Conservation (phyloP, 2,888 invertebrate species). For the Macropis europaea region DNA sequence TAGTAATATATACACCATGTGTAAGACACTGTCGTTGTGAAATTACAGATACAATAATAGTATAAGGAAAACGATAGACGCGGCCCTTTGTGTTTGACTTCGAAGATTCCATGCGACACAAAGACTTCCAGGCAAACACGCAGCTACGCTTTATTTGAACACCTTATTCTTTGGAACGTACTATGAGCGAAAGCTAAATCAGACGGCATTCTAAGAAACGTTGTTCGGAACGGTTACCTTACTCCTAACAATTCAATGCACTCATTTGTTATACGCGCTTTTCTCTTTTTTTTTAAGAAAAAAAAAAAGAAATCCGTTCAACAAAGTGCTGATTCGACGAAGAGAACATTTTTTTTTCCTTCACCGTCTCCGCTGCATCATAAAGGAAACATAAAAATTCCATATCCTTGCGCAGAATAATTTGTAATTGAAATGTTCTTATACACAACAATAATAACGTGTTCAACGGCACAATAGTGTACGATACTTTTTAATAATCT, state of each 20-base stretch:
- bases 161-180: constrained; percentile 71
- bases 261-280: constrained; percentile 1
- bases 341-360: background rate
- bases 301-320: too few relatives aligned
- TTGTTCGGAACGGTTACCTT: constrained; percentile 36
- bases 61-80: constrained; percentile 35
- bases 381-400: background rate
- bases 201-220: constrained; percentile 35
- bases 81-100: constrained; percentile 35
- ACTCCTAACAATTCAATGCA: constrained; percentile 6
- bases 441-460: background rate
- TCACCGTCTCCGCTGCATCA: background rate
- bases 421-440: background rate
- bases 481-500: constrained; percentile 14
- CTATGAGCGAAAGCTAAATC: constrained; percentile 50
- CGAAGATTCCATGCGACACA: constrained; percentile 4
- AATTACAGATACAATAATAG: constrained; percentile 42
- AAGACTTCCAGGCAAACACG: constrained; percentile 37
- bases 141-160: constrained; percentile 59
- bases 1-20: constrained; percentile 56
- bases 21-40: constrained; percentile 52
- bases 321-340: background rate
- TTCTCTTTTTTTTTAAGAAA: background rate
- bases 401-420: background rate
- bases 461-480: constrained; percentile 7